A percentile compares a stretch with the other conserved stretches of the same genome.
Evolutionary conservation across 2,888 invertebrate species (phyloP).

Genomic region (Cataglyphis altisquamis): DNA sequence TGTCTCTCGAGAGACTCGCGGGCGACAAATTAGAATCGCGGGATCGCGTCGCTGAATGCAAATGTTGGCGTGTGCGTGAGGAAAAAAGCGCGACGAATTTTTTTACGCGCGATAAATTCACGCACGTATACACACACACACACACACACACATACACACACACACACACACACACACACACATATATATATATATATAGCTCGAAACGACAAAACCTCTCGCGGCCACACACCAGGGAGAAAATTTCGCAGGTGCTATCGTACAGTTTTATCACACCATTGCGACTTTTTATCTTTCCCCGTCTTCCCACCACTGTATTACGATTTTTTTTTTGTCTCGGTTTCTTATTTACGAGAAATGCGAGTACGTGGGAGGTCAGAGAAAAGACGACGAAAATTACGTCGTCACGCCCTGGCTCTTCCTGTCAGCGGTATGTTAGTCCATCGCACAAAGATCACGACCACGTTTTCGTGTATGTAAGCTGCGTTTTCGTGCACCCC

Average conservation of each 20-base stretch:
- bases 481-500: constrained; percentile 41
- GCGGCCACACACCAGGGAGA: background rate
- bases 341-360: constrained; percentile 27
- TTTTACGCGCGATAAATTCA: constrained; percentile 41
- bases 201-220: background rate
- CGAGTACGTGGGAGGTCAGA: constrained; percentile 36
- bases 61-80: constrained; percentile 27
- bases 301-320: background rate
- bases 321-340: constrained; percentile 7
- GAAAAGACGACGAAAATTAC: constrained; percentile 53
- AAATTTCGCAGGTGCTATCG: constrained; percentile 25
- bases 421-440: constrained; percentile 45
- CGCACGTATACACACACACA: background rate
- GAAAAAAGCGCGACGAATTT: constrained; percentile 6
- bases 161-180: background rate
- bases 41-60: constrained; percentile 37
- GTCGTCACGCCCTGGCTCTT: constrained; percentile 59
- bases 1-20: constrained; percentile 10
- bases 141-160: background rate
- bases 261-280: background rate
- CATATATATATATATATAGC: background rate
- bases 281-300: background rate
- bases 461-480: background rate
- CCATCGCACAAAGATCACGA: constrained; percentile 47
- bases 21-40: constrained; percentile 37